phyloP scores from a whole-genome alignment of 2,797 vertebrate species.

The Oryzias dopingdopingensis region DNA sequence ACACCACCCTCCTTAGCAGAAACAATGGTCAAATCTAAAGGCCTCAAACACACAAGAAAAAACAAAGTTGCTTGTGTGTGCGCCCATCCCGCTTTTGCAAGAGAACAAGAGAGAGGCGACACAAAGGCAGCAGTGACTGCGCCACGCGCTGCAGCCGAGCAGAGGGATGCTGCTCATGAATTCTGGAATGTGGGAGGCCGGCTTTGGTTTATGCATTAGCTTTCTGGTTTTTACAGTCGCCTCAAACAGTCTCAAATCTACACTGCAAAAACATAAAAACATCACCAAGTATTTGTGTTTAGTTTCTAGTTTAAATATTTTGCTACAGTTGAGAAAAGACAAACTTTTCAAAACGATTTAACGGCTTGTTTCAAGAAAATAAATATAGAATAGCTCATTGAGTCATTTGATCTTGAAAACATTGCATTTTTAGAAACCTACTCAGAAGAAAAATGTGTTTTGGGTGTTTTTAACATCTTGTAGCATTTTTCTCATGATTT shows the following conservation, averaged over 20 bases:
- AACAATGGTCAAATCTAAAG: slow-evolving; percentile 73
- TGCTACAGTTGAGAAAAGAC: too few relatives aligned
- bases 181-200: slow-evolving; percentile 40
- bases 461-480: too few relatives aligned
- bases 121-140: slow-evolving; percentile 70
- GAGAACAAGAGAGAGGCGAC: slow-evolving; percentile 47
- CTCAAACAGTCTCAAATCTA: slow-evolving; percentile 6
- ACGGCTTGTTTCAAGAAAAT: too few relatives aligned
- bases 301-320: too few relatives aligned
- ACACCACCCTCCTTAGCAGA: slow-evolving; percentile 25
- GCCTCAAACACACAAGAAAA: slow-evolving; percentile 55
- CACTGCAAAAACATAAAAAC: too few relatives aligned
- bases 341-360: neutral
- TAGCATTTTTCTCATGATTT: too few relatives aligned
- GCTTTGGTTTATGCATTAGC: slow-evolving; percentile 33
- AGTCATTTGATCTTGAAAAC: too few relatives aligned
- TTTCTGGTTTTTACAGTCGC: slow-evolving; percentile 24
- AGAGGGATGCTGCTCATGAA: slow-evolving; percentile 28
- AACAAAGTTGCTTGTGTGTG: slow-evolving; percentile 72
- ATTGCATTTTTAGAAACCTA: too few relatives aligned
- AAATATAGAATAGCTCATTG: too few relatives aligned
- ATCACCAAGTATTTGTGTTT: too few relatives aligned
- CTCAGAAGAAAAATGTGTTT: too few relatives aligned
- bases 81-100: slow-evolving; percentile 39
- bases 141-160: slow-evolving; percentile 25